Evolutionary conservation across 1,140 invertebrate species (phyloP), one percentile per base, ranked within the genome.

Genomic region (Brachionus rotundiformis): DNA sequence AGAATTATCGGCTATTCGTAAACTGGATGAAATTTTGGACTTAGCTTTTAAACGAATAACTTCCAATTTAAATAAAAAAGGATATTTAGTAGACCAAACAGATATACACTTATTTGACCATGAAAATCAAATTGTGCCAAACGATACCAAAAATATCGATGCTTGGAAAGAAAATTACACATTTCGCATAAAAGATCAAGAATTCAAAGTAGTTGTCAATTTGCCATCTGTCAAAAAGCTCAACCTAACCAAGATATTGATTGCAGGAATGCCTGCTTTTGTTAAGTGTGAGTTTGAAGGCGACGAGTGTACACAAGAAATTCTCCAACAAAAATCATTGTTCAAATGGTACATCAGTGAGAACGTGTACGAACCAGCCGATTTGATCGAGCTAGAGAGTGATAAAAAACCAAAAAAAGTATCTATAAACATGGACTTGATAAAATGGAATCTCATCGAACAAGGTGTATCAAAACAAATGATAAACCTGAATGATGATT

Each of bases 151-250:
- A 75, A 75, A 75, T 27, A 75, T 75, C 36, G 33, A 77, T 36
- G 75, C 75, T 0, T 77, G 75, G 75, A 77, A 77, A 36, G 75
- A 77, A 59, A 59, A 59, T 19, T 77, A 47, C 23, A 77, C 75
- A 31, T 33, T 77, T 44, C 19, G 44, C 33, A 29, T 77, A 7
- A 49, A 77, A 27, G 44, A 54, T 10, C 49, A 77, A 29, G 39
- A 77, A 59, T 77, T 77, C 23, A 77, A 77, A 33, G 75, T 77
- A 33, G 19, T 19, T 49, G 13, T 77, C 10, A 77, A 77, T 59
- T 16, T 49, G 10, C 73, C 73, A 8, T 7, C 36, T 31, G 27
- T 77, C n/a, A 77, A 77, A 59, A 47, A 36, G 13, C n/a, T 77
- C 7, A 47, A 23, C 47, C 27, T 77, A 36, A 39, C 73, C 7